Conservation (phyloP, 2,888 invertebrate genomes). For the Platynereis dumerilii region DNA sequence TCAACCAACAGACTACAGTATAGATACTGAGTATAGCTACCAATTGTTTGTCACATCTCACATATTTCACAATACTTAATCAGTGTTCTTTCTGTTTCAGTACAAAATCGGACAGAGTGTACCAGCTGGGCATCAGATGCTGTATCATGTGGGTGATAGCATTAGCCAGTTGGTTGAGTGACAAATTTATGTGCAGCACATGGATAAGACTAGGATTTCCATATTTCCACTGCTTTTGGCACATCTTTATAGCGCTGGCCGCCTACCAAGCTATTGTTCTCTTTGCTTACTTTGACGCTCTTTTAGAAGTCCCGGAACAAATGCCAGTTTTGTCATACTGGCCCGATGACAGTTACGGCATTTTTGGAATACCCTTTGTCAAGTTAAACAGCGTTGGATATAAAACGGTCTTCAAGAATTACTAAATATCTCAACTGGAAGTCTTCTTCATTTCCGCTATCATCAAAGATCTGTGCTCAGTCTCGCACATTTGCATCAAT, state of each 20-base stretch:
- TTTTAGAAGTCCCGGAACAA: conserved; percentile 66
- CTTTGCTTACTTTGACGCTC: conserved; percentile 80
- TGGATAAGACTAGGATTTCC: conserved; percentile 81
- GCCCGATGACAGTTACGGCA: conserved; percentile 19
- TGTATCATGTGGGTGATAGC: conserved; percentile 75
- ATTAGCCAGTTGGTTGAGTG: conserved; percentile 79
- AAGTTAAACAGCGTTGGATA: conserved; percentile 12
- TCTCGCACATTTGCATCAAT: too few species aligned
- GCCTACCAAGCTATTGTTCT: conserved; percentile 79
- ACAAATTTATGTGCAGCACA: conserved; percentile 79
- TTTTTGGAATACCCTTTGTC: conserved; percentile 28
- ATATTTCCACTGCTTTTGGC: conserved; percentile 84
- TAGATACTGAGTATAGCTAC: too few species aligned
- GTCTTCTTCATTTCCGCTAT: too few species aligned
- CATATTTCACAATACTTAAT: too few species aligned
- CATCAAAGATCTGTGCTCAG: too few species aligned
- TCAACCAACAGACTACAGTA: too few species aligned
- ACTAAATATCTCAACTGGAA: too few species aligned
- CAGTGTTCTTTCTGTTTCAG: conserved; percentile 22
- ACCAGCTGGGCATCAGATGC: conserved; percentile 76
- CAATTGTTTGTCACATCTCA: too few species aligned
- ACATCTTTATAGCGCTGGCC: conserved; percentile 80
- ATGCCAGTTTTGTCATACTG: conserved; percentile 27
- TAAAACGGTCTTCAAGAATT: conserved; percentile 3
- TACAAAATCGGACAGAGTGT: conserved; percentile 67